Conservation (phyloP, 2,888 invertebrate genomes). For the Rhorus exstirpatorius region DNA sequence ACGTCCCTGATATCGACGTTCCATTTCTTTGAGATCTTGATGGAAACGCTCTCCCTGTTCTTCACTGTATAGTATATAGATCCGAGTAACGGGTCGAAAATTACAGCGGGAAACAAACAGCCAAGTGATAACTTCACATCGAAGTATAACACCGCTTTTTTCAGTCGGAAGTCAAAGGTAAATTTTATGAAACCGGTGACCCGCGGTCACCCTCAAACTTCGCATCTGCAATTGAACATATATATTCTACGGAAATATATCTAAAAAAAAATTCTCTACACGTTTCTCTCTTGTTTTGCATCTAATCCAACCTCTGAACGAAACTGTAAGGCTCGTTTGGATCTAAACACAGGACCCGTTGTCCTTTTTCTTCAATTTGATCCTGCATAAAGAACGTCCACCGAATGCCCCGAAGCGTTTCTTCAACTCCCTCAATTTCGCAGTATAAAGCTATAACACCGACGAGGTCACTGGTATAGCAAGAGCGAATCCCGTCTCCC, state of each 20-base stretch:
- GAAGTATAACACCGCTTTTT: too few relatives aligned
- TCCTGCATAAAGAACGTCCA: neutral
- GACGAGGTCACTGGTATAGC: conserved; percentile 54
- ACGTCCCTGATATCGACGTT: conserved; percentile 4
- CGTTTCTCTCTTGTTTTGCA: neutral
- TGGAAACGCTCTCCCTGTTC: too few relatives aligned
- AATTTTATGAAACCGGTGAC: too few relatives aligned
- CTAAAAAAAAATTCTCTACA: neutral
- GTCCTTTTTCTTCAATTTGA: neutral
- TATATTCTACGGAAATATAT: neutral
- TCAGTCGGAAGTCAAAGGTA: too few relatives aligned
- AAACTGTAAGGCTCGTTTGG: neutral
- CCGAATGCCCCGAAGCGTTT: neutral
- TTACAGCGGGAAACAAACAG: too few relatives aligned
- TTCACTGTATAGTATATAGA: too few relatives aligned
- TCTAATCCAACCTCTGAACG: neutral
- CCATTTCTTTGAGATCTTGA: neutral
- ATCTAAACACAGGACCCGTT: neutral
- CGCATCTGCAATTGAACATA: neutral
- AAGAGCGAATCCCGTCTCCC: neutral
- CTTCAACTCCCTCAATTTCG: conserved; percentile 4
- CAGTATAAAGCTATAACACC: conserved; percentile 13
- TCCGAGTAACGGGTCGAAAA: too few relatives aligned
- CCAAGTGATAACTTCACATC: too few relatives aligned
- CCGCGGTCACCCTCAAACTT: too few relatives aligned